These are phyloP conservation scores for Oscheius sp. DNA, from an alignment of 2,888 invertebrate species.

Conservation along the genomic window DNA sequence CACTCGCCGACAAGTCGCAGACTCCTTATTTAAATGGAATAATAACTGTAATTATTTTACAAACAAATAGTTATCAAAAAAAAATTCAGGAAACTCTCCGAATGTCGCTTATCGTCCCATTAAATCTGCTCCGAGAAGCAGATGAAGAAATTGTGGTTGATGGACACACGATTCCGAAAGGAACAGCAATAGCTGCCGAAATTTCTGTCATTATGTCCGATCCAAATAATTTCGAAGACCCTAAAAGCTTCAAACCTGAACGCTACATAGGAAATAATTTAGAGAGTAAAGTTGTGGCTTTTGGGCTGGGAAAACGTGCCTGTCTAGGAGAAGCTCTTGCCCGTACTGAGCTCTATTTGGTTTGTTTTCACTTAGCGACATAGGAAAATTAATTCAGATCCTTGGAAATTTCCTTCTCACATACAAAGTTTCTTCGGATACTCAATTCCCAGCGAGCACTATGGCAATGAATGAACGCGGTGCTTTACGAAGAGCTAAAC, in stretches of 20 bases:
- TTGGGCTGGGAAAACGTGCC: conserved; percentile 23
- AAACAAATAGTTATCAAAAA: too few species aligned
- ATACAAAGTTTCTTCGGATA: background rate
- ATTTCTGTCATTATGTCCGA: conserved; percentile 26
- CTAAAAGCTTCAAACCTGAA: conserved; percentile 24
- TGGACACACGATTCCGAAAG: conserved; percentile 15
- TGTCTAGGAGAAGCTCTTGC: conserved; percentile 25
- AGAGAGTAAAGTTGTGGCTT: conserved; percentile 8
- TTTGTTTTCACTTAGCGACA: background rate
- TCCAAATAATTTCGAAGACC: background rate
- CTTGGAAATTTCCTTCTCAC: conserved; percentile 15
- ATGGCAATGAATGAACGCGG: background rate
- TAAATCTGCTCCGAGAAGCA: conserved; percentile 15
- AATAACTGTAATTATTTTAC: conserved; percentile 8
- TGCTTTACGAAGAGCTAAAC: background rate
- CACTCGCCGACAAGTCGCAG: background rate
- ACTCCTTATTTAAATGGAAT: conserved; percentile 31
- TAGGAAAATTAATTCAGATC: background rate
- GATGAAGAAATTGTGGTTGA: conserved; percentile 10
- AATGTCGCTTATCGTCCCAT: background rate
- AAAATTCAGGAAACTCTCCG: conserved; percentile 18
- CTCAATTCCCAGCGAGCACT: background rate
- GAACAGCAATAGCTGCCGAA: conserved; percentile 20
- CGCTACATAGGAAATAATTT: background rate
- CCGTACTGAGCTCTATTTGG: conserved; percentile 23